phyloP scores from a whole-genome alignment of 2,113 vertebrate species.

The Ariopsis seemanni region DNA sequence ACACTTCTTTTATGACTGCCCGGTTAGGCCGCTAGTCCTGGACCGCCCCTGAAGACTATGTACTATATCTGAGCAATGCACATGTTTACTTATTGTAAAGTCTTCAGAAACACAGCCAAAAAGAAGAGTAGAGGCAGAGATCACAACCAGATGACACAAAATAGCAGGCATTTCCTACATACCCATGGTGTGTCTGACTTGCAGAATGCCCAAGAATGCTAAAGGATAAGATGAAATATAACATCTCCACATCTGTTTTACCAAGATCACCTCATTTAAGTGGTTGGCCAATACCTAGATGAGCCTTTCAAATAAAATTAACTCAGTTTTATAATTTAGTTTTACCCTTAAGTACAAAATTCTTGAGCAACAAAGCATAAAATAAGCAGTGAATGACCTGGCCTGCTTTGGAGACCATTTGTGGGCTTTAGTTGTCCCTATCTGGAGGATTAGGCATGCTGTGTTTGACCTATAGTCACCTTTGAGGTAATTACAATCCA shows the following conservation, averaged over 20 bases:
- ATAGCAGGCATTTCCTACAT: neutral
- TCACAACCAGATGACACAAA: conserved; percentile 25
- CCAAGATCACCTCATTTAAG: neutral
- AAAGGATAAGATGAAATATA: neutral
- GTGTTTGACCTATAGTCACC: conserved; percentile 49
- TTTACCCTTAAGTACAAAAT: neutral
- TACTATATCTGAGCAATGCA: conserved; percentile 32
- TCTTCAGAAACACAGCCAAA: neutral
- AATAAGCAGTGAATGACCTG: neutral
- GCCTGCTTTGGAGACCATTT: conserved; percentile 10
- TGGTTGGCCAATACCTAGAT: neutral
- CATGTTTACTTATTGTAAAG: conserved; percentile 31
- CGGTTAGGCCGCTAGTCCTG: neutral
- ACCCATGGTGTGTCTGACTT: neutral
- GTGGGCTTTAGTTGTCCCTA: neutral
- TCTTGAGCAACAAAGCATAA: neutral
- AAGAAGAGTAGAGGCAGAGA: neutral
- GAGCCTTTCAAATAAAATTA: neutral
- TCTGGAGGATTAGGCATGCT: conserved; percentile 42
- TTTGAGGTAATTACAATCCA: conserved; percentile 53
- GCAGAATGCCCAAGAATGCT: neutral
- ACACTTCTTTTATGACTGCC: conserved; percentile 41
- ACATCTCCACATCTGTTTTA: no score
- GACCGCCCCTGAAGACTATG: conserved; percentile 9
- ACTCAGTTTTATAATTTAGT: neutral